These are phyloP conservation scores for Diplosoma virens DNA, from an alignment of 23 tunicate genomes.

Conservation along the genomic window DNA sequence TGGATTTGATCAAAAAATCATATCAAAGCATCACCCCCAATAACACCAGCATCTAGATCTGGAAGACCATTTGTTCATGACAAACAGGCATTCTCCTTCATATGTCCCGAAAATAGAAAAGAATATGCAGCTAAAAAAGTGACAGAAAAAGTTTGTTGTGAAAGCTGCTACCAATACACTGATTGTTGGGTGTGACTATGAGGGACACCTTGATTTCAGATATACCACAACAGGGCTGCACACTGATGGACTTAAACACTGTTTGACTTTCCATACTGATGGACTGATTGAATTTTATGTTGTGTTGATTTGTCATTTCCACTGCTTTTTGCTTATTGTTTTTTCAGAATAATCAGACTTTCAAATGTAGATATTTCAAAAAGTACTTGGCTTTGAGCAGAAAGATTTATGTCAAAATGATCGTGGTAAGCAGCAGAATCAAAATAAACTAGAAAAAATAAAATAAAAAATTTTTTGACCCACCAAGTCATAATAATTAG, in stretches of 20 bases:
- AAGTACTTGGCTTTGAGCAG: constrained; percentile 6
- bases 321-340: background rate
- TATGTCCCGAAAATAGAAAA: constrained; percentile 1
- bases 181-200: constrained; percentile 20
- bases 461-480: too few relatives aligned
- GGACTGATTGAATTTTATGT: background rate
- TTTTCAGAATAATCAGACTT: background rate
- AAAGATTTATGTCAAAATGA: constrained; percentile 2
- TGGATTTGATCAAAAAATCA: constrained; percentile 10
- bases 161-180: constrained; percentile 5
- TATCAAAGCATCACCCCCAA: constrained; percentile 10
- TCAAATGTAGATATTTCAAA: constrained; percentile 9
- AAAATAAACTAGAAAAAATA: background rate
- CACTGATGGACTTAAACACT: background rate
- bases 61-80: constrained; percentile 20
- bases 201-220: constrained; percentile 22
- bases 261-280: too few relatives aligned
- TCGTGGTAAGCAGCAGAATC: background rate
- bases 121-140: too few relatives aligned
- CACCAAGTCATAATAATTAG: too few relatives aligned
- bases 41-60: background rate
- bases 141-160: too few relatives aligned
- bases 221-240: constrained; percentile 8
- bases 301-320: constrained; percentile 7
- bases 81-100: constrained; percentile 14